Conservation (phyloP, 1,140 invertebrate species). For the Anthonomus grandis region DNA sequence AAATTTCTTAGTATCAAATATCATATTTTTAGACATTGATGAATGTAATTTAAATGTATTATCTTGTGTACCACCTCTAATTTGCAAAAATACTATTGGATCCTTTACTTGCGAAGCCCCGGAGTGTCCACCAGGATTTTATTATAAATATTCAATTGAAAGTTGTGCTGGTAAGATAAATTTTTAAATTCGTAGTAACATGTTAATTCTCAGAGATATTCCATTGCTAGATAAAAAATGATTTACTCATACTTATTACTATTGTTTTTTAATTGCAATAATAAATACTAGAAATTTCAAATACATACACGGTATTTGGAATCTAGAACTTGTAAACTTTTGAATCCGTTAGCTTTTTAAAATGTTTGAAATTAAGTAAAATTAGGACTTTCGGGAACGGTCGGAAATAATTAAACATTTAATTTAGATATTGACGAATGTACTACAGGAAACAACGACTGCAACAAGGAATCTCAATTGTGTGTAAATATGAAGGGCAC, state of each 20-base stretch:
- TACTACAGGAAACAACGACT: slow-evolving; percentile 56
- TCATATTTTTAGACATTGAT: slow-evolving; percentile 61
- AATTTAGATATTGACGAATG: slow-evolving; percentile 82
- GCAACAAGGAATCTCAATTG: slow-evolving; percentile 59
- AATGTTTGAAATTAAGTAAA: no score
- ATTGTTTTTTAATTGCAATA: no score
- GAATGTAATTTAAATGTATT: slow-evolving; percentile 58
- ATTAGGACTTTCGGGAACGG: no score
- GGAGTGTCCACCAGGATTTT: slow-evolving; percentile 61
- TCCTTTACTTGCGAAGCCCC: slow-evolving; percentile 61
- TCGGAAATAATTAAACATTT: no score
- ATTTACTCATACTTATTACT: no score
- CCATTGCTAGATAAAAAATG: no score
- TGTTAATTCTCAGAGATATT: no score
- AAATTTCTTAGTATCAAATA: no score
- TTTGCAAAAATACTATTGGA: slow-evolving; percentile 65
- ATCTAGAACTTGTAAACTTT: no score
- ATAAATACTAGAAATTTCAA: no score
- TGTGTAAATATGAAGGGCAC: slow-evolving; percentile 69
- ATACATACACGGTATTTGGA: neutral
- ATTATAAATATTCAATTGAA: slow-evolving; percentile 51
- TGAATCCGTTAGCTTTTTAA: no score
- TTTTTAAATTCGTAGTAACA: no score
- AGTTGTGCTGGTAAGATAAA: slow-evolving; percentile 50
- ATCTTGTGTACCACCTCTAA: slow-evolving; percentile 53